Evolutionary conservation across 1,140 invertebrate genomes (phyloP).

Genomic region (Drosophila quadrilineata): DNA sequence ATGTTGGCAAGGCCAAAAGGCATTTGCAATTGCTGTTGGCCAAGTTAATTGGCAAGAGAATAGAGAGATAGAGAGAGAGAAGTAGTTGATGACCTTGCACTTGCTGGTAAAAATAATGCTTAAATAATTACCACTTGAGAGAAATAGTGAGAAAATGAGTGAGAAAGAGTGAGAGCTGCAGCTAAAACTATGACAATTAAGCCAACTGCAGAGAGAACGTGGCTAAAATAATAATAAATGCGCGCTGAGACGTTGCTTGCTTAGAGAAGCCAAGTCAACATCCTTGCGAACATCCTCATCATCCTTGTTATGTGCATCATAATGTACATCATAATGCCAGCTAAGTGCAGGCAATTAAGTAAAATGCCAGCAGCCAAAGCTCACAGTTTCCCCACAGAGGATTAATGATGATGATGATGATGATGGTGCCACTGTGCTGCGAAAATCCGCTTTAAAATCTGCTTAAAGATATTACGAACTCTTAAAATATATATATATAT

Average conservation of each 20-base stretch:
- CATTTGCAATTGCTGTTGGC: too few species aligned
- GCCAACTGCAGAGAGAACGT: slow-evolving; percentile 8
- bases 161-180: too few species aligned
- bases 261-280: neutral
- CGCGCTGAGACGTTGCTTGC: neutral
- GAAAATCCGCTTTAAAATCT: too few species aligned
- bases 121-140: slow-evolving; percentile 66
- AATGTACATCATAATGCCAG: slow-evolving; percentile 14
- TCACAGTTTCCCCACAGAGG: too few species aligned
- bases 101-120: slow-evolving; percentile 36
- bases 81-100: slow-evolving; percentile 66
- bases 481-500: too few species aligned
- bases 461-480: too few species aligned
- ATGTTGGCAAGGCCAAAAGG: too few species aligned
- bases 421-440: too few species aligned
- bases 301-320: slow-evolving; percentile 3
- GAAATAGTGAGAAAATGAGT: too few species aligned
- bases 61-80: too few species aligned
- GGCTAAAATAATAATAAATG: slow-evolving; percentile 26
- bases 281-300: neutral
- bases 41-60: slow-evolving; percentile 29
- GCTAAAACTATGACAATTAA: slow-evolving; percentile 64
- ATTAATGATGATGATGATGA: too few species aligned
- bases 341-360: slow-evolving; percentile 39
- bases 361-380: neutral